Percentiles rank a stretch among this genome's conserved stretches.
Conservation (phyloP, 2,797 vertebrate species). For the Erpetoichthys calabaricus region DNA sequence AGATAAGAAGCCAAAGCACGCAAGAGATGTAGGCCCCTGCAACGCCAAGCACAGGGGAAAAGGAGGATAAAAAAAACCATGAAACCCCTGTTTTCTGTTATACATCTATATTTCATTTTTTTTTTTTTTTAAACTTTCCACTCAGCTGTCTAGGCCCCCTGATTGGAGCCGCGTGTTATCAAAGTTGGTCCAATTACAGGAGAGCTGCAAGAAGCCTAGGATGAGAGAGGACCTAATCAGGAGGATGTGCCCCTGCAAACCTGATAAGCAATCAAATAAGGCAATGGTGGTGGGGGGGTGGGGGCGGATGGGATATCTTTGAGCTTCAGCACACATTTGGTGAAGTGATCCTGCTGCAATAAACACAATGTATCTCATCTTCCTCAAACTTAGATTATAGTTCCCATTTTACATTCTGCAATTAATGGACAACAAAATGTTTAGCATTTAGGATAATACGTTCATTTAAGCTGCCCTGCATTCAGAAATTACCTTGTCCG, state of each 20-base stretch:
- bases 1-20: neutral
- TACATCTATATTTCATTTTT: neutral
- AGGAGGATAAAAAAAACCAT: neutral
- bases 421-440: too few species aligned
- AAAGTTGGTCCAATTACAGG: constrained; percentile 6
- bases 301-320: neutral
- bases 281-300: neutral
- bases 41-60: neutral
- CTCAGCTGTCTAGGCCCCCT: constrained; percentile 2
- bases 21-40: constrained; percentile 1
- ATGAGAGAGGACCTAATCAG: constrained; percentile 4
- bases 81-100: neutral
- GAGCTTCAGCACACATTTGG: too few species aligned
- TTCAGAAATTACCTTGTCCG: too few species aligned
- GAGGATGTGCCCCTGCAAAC: neutral
- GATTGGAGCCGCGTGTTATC: constrained; percentile 1
- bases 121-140: constrained; percentile 1
- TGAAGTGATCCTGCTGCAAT: too few species aligned
- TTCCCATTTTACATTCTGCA: too few species aligned
- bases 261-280: constrained; percentile 3
- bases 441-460: too few species aligned
- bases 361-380: too few species aligned
- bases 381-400: too few species aligned
- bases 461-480: too few species aligned
- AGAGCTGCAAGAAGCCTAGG: neutral